Evolutionary conservation across 2,888 invertebrate species (phyloP).

Genomic region (Tridacna gigas): DNA sequence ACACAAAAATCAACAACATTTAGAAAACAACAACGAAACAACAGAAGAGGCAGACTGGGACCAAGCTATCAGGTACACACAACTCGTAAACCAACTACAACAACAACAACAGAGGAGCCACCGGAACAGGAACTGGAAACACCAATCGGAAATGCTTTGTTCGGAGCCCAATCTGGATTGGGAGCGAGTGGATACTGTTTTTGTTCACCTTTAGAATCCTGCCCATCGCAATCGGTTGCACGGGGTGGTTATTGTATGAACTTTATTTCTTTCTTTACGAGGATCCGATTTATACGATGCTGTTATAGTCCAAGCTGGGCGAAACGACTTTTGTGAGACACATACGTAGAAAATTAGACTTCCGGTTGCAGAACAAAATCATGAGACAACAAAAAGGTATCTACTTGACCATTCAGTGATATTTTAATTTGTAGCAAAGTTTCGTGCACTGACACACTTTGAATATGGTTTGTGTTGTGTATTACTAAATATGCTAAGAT

Average conservation of each 20-base stretch:
- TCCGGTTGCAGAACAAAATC: too few species aligned
- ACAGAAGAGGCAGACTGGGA: not conserved
- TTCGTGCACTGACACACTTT: too few species aligned
- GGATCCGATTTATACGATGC: conserved; percentile 38
- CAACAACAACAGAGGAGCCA: conserved; percentile 18
- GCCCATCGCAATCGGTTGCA: conserved; percentile 28
- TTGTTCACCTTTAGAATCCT: conserved; percentile 41
- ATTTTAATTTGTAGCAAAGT: too few species aligned
- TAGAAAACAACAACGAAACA: not conserved
- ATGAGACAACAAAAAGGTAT: too few species aligned
- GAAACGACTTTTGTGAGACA: not conserved
- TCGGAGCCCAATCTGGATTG: conserved; percentile 11
- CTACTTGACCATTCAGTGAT: too few species aligned
- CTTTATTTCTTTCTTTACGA: conserved; percentile 37
- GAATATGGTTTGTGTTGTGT: too few species aligned
- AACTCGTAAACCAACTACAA: conserved; percentile 6
- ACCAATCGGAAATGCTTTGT: not conserved
- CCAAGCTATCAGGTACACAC: not conserved
- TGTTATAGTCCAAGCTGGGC: conserved; percentile 47
- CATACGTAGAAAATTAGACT: too few species aligned
- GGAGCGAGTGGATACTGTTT: conserved; percentile 39
- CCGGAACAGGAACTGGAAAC: conserved; percentile 29
- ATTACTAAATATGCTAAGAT: too few species aligned
- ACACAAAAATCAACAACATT: not conserved
- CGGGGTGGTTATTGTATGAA: conserved; percentile 38